Conservation (phyloP, 2,888 invertebrate species). For the Teleogryllus oceanicus region DNA sequence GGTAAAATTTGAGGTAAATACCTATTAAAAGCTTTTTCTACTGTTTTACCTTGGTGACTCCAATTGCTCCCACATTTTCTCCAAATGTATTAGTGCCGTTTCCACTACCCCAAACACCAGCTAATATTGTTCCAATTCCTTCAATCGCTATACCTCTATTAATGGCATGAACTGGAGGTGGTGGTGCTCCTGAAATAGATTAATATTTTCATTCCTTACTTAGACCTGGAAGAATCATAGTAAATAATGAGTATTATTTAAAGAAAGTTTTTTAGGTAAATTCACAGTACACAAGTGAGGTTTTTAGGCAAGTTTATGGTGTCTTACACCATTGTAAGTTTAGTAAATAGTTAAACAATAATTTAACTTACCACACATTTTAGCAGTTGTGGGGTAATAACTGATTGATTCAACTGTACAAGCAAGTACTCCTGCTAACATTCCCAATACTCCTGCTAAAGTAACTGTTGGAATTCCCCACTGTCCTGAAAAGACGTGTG, state of each 20-base stretch:
- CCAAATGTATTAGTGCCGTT: conserved; percentile 87
- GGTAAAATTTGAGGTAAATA: neutral
- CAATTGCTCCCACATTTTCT: conserved; percentile 86
- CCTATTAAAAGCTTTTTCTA: neutral
- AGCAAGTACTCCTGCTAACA: conserved; percentile 73
- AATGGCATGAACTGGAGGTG: conserved; percentile 81
- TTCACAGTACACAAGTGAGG: neutral
- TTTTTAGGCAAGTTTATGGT: too few relatives aligned
- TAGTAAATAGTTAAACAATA: neutral
- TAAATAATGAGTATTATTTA: neutral
- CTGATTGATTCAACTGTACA: conserved; percentile 81
- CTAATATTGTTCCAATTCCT: conserved; percentile 77
- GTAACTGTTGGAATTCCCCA: conserved; percentile 74
- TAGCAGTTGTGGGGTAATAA: conserved; percentile 87
- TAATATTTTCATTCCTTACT: conserved; percentile 22
- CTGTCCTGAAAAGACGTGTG: conserved; percentile 56
- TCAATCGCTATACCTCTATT: conserved; percentile 83
- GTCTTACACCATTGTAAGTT: too few relatives aligned
- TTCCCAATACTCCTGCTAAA: conserved; percentile 65
- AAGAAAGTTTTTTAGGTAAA: neutral
- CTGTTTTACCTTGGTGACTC: conserved; percentile 69
- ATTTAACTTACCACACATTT: conserved; percentile 62
- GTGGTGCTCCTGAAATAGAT: conserved; percentile 61
- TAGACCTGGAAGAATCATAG: neutral
- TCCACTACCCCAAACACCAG: conserved; percentile 81